Conservation (phyloP, 2,888 invertebrate genomes). For the Drosophila mimetica region DNA sequence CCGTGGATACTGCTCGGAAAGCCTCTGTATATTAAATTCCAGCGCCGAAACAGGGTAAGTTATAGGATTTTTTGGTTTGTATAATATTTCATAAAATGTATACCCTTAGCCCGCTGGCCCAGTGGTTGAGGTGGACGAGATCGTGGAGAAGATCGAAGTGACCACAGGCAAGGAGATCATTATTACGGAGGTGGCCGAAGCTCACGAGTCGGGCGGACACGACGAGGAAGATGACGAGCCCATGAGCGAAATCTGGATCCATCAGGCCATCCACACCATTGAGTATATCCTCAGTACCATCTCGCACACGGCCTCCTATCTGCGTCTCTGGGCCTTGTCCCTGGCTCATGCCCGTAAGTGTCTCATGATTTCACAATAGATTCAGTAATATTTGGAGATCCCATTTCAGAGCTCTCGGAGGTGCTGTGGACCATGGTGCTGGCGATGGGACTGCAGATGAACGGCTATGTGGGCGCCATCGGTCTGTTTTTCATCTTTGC, state of each 20-base stretch:
- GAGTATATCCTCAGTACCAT: conserved; percentile 98
- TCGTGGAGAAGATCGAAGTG: conserved; percentile 73
- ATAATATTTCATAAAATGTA: too few species aligned
- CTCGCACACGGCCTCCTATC: conserved; percentile 98
- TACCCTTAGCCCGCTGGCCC: conserved; percentile 24
- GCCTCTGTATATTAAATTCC: conserved; percentile 90
- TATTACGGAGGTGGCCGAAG: conserved; percentile 57
- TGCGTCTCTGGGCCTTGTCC: conserved; percentile 98
- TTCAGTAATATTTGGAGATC: background rate
- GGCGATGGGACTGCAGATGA: conserved; percentile 88
- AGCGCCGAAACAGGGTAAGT: conserved; percentile 73
- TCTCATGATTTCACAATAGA: too few species aligned
- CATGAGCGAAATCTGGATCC: conserved; percentile 95
- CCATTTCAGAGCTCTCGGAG: conserved; percentile 89
- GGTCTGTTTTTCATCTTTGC: conserved; percentile 94
- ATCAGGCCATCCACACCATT: conserved; percentile 98
- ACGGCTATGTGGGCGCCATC: conserved; percentile 89
- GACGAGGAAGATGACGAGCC: conserved; percentile 86
- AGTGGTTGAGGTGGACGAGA: conserved; percentile 48
- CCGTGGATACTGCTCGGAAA: conserved; percentile 97
- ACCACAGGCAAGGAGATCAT: conserved; percentile 68
- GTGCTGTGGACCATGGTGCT: conserved; percentile 98
- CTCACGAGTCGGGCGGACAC: conserved; percentile 84
- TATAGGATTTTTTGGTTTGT: background rate
- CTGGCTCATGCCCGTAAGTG: conserved; percentile 96